These are phyloP conservation scores for Eulemur rufifrons DNA, from an alignment of 2,113 vertebrate species.

Conservation along the genomic window DNA sequence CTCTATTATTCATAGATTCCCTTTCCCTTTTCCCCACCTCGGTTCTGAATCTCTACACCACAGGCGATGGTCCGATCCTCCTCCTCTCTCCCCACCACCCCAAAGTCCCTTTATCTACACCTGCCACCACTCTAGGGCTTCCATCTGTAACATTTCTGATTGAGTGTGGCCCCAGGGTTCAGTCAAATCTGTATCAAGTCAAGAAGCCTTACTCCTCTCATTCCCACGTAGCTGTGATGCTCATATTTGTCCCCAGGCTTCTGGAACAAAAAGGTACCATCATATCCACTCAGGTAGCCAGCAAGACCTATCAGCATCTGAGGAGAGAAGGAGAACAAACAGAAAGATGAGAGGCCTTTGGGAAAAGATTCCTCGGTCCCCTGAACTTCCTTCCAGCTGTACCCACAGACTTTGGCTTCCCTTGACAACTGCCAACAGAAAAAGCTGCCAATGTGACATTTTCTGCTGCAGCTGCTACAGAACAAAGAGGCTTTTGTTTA, in stretches of 20 bases:
- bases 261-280: slow-evolving; percentile 96
- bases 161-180: not conserved
- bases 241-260: slow-evolving; percentile 98
- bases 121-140: slow-evolving; percentile 20
- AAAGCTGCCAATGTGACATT: not conserved
- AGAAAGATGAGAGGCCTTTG: not conserved
- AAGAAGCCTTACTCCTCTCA: slow-evolving; percentile 94
- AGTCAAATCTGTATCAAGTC: not conserved
- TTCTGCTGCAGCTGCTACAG: slow-evolving; percentile 61
- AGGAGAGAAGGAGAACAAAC: slow-evolving; percentile 38
- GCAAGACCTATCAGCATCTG: slow-evolving; percentile 98
- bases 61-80: not conserved
- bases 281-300: slow-evolving; percentile 95
- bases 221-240: slow-evolving; percentile 94
- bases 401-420: not conserved
- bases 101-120: not conserved
- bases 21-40: not conserved
- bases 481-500: slow-evolving; percentile 66
- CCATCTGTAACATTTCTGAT: not conserved
- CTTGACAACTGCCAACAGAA: not conserved
- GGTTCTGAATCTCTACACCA: not conserved
- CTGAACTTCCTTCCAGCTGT: slow-evolving; percentile 33
- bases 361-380: not conserved
- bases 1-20: not conserved
- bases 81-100: not conserved